These are phyloP conservation scores for Sphaerophoria rueppellii DNA, from an alignment of 2,888 invertebrate genomes.

Conservation along the genomic window DNA sequence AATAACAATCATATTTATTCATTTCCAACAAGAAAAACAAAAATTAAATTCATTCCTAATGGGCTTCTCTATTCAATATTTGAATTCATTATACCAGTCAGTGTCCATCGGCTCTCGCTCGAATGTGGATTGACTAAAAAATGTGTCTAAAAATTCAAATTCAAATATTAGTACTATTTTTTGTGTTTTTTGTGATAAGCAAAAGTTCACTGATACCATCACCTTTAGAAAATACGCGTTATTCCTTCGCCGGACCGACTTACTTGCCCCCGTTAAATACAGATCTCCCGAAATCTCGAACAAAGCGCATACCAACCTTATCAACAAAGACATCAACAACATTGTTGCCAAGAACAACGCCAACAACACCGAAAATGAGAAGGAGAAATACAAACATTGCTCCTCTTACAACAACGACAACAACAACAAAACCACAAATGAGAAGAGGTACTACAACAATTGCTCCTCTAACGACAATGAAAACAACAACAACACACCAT, in stretches of 20 bases:
- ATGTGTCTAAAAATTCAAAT: neutral
- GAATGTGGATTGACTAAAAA: constrained; percentile 1
- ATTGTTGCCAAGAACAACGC: too few relatives aligned
- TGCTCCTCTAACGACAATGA: neutral
- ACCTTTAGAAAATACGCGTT: neutral
- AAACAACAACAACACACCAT: neutral
- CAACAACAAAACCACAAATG: neutral
- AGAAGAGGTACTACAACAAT: neutral
- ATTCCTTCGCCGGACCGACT: neutral
- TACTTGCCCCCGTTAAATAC: neutral
- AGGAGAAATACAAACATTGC: too few relatives aligned
- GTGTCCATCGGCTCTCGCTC: constrained; percentile 11
- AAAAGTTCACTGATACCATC: neutral
- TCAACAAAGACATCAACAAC: too few relatives aligned
- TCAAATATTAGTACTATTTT: neutral
- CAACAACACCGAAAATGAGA: too few relatives aligned
- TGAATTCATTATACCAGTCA: neutral
- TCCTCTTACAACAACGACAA: too few relatives aligned
- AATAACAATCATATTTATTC: too few relatives aligned
- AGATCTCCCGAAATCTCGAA: too few relatives aligned
- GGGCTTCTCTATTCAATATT: neutral
- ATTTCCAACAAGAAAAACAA: neutral
- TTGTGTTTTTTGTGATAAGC: neutral
- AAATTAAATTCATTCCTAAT: neutral
- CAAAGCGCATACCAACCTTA: too few relatives aligned